Evolutionary conservation across 2,113 vertebrate genomes (phyloP), one percentile per base, ranked within the genome.

Genomic region (Notarius lentiginosus): DNA sequence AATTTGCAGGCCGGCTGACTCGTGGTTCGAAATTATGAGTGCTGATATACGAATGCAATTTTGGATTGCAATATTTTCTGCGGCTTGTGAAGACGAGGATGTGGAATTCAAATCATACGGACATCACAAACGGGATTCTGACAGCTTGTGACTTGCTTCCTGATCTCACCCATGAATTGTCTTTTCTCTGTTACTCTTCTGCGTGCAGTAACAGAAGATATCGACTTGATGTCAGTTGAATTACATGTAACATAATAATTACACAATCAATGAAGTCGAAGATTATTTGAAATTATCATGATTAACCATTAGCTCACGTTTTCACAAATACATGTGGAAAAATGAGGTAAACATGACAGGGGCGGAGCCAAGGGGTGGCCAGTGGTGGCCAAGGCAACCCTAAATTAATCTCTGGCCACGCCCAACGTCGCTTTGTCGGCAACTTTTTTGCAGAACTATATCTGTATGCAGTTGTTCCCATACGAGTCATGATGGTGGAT

Each of bases 1-100:
- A 95, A 94, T 96, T 95, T 95, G 92, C 92, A 94, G 93, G 89
- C 93, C 91, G 93, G 93, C 91, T 95, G 94, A 93, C 91, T 94
- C 90, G 68, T 87, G 94, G 91, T 92, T 93, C 86, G 63, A 92
- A 88, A 90, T 95, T 93, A 94, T 93, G 90, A 94, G 90, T 84
- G 86, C 87, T 90, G 93, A 94, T 92, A 94, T 93, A 92, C 91
- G 92, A 93, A 92, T 93, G 89, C 89, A 83, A 92, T 93, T 63
- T 91, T 86, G 79, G 90, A 89, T 89, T 82, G 91, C 90, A 91
- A 91, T 93, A 92, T 94, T 94, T 94, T 92, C 90, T 84, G 87
- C 84, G 86, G 91, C 91, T 90, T 88, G 87, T 84, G 91, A 93
- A 88, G 92, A 93, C 89, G 85, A 90, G 91, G 91, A 89, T 91